These are phyloP conservation scores for Mycogona germanica DNA, from an alignment of 2,888 invertebrate genomes.

Conservation along the genomic window DNA sequence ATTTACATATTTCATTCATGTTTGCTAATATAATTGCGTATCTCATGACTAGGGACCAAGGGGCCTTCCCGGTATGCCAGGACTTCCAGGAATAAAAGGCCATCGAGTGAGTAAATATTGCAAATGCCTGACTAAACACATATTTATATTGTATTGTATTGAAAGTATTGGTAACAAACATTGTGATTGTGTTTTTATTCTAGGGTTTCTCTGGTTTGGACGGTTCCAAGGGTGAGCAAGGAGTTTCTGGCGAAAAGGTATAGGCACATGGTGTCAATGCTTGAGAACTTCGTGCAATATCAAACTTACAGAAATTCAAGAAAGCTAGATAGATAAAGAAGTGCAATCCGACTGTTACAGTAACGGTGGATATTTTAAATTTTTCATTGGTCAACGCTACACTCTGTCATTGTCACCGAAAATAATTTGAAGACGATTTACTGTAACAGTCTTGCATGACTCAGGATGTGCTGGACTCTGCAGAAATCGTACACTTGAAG, in stretches of 20 bases:
- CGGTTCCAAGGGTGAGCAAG: slow-evolving; percentile 34
- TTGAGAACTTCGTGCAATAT: neutral
- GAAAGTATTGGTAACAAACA: neutral
- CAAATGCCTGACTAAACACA: neutral
- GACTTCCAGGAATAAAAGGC: slow-evolving; percentile 68
- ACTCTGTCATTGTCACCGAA: no score
- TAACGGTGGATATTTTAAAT: no score
- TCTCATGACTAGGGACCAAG: slow-evolving; percentile 44
- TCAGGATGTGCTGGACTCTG: no score
- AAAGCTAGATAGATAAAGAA: no score
- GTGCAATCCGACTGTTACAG: no score
- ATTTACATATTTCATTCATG: neutral
- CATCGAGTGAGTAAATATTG: slow-evolving; percentile 47
- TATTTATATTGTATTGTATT: neutral
- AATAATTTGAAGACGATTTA: no score
- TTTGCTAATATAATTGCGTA: neutral
- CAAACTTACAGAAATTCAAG: no score
- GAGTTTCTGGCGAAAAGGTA: slow-evolving; percentile 3
- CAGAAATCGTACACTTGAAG: no score
- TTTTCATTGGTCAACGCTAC: no score
- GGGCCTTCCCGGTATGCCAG: slow-evolving; percentile 61
- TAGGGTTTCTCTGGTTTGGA: slow-evolving; percentile 47
- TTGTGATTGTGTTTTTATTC: neutral
- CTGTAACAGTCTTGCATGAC: no score
- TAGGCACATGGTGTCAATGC: slow-evolving; percentile 47